Evolutionary conservation across 2,113 vertebrate genomes (phyloP).

Genomic region (Ursus arctos): DNA sequence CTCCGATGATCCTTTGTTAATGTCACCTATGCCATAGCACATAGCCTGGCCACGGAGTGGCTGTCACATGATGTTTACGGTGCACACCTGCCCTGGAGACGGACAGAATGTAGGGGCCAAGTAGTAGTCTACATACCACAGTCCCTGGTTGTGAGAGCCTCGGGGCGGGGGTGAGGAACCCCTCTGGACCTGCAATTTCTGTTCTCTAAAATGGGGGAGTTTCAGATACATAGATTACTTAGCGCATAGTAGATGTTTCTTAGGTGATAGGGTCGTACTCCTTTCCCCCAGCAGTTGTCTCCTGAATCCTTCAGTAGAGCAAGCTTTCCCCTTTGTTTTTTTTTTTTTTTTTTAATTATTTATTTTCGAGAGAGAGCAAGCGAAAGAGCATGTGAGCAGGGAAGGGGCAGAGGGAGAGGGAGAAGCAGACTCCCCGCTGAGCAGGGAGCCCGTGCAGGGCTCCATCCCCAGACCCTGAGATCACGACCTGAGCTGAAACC

Average conservation of each 20-base stretch:
- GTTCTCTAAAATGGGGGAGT: background rate
- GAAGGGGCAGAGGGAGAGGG: background rate
- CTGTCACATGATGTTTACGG: fast-evolving
- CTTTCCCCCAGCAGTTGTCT: no score
- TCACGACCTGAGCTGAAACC: background rate
- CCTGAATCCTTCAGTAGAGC: background rate
- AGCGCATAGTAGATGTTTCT: background rate
- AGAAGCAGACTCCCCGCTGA: background rate
- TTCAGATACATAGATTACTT: no score
- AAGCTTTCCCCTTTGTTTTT: background rate
- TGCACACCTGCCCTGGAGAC: background rate
- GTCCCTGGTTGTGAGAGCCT: background rate
- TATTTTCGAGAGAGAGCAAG: background rate
- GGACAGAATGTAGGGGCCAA: background rate
- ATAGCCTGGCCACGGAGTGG: fast-evolving
- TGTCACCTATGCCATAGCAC: fast-evolving
- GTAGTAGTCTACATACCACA: background rate
- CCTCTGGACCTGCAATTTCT: background rate
- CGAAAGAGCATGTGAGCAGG: background rate
- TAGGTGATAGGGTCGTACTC: no score
- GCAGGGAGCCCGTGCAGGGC: background rate
- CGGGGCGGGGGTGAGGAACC: fast-evolving
- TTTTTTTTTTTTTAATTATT: background rate
- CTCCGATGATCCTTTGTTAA: no score
- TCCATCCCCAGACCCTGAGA: background rate